Percentiles rank a stretch among this genome's conserved stretches.
These are phyloP conservation scores for Drosophila imparisetae DNA, from an alignment of 2,888 invertebrate genomes.

Conservation along the genomic window DNA sequence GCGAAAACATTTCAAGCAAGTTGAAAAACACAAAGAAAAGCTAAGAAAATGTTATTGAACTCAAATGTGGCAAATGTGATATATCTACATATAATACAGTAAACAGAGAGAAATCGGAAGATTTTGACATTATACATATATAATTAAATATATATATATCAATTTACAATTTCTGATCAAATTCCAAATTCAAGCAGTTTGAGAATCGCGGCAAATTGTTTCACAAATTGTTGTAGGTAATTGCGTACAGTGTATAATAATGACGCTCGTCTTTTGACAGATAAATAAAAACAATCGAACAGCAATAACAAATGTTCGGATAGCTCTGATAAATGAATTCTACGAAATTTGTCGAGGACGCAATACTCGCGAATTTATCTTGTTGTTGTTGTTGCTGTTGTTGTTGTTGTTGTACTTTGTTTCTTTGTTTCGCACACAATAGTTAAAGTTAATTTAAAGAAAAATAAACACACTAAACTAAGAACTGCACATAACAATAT, in stretches of 20 bases:
- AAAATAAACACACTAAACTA: slow-evolving; percentile 50
- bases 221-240: neutral
- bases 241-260: slow-evolving; percentile 23
- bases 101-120: too few species aligned
- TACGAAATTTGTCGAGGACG: slow-evolving; percentile 70
- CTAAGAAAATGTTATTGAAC: neutral
- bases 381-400: slow-evolving; percentile 11
- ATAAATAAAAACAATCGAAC: slow-evolving; percentile 74
- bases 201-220: neutral
- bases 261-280: slow-evolving; percentile 56
- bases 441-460: slow-evolving; percentile 54
- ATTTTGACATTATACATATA: too few species aligned
- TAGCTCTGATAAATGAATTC: slow-evolving; percentile 72
- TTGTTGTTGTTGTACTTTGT: slow-evolving; percentile 16
- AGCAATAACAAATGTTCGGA: slow-evolving; percentile 65
- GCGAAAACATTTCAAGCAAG: neutral
- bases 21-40: neutral
- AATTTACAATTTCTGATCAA: too few species aligned
- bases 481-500: slow-evolving; percentile 33
- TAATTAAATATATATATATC: too few species aligned
- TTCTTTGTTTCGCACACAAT: slow-evolving; percentile 26
- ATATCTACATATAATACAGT: accelerated
- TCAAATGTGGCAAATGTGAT: neutral
- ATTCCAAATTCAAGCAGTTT: too few species aligned
- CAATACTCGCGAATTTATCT: slow-evolving; percentile 48